Evolutionary conservation across 2,888 invertebrate species (phyloP).

Genomic region (Deroplatys truncata): DNA sequence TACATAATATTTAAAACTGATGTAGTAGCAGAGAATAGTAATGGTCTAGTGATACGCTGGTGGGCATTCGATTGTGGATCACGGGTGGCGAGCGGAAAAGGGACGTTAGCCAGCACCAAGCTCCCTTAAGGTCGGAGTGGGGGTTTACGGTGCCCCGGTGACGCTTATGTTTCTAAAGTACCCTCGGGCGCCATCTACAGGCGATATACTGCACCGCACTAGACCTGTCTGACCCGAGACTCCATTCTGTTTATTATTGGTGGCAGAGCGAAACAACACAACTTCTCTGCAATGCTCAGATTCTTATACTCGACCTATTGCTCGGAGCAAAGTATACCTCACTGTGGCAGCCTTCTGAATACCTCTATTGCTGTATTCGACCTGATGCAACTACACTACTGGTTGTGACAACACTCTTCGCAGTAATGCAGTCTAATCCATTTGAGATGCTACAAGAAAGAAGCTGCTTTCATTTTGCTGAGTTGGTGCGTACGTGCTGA

Average conservation of each 20-base stretch:
- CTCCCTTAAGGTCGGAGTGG: background rate
- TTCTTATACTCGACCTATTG: background rate
- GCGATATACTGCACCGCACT: background rate
- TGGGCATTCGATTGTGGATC: background rate
- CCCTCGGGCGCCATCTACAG: conserved; percentile 2
- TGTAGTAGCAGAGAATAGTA: too few relatives aligned
- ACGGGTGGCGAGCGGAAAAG: background rate
- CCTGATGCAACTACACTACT: too few relatives aligned
- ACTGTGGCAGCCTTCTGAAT: too few relatives aligned
- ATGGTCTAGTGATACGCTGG: background rate
- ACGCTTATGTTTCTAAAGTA: conserved; percentile 4
- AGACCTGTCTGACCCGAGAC: background rate
- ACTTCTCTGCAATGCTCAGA: background rate
- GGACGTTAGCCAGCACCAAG: background rate
- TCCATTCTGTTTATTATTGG: background rate
- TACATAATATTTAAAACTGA: too few relatives aligned
- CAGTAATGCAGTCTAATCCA: too few relatives aligned
- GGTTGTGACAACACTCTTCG: too few relatives aligned
- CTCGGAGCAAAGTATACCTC: too few relatives aligned
- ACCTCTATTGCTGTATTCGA: too few relatives aligned
- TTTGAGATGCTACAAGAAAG: too few relatives aligned
- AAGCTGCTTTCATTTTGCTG: too few relatives aligned
- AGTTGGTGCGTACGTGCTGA: too few relatives aligned
- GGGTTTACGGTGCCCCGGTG: background rate
- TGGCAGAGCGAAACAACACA: background rate